Base-by-base conservation (phyloP, 2,888 invertebrate genomes). In the Trissoscelio sp. region DNA sequence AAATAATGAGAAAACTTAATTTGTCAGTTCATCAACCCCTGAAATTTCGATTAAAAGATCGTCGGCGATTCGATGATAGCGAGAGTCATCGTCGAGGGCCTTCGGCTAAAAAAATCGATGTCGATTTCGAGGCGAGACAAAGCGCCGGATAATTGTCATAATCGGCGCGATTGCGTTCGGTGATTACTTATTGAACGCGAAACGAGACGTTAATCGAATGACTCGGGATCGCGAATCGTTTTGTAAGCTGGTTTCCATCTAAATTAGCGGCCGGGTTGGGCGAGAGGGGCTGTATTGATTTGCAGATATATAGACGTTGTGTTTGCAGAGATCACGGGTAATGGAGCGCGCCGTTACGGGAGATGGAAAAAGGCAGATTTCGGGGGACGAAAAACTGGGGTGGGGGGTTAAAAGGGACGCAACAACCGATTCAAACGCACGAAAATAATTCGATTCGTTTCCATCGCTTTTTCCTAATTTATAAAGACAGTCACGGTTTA, bases 241-340 rank as follows among this genome's bases (percentile, higher is more conserved):
- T 58, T 79, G 72, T 79, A 81, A 75, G 81, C 78, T 83, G 74
- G 78, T 80, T 83, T 80, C 70, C 70, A 83, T 80, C 70, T 80
- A 81, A 81, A 83, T 81, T 79, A 83, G 79, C 81, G 75, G 81
- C 83, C 69, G 81, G 83, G 83, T 81, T 83, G 81, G 31, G 72
- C 62, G 70, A 75, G 79, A 75, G 62, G 62, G 81, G 83, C 83
- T 83, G 79, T 81, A 83, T 83, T 81, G 83, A 83, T 80, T 83
- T 67, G 83, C 39, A 74, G 80, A 83, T 83, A 80, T 82, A 82
- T 77, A 77, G 69, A 77, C 70, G 79, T 79, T 55, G 62, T 70
- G 79, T 82, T 79, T 80, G 60, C 74, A 74, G 69, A 79, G 82
- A 79, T 79, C 77, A 78, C 70, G 77, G 66, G 82, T 80, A 80